Evolutionary conservation across 1,140 invertebrate genomes (phyloP).

Genomic region (Drosophila virilis): DNA sequence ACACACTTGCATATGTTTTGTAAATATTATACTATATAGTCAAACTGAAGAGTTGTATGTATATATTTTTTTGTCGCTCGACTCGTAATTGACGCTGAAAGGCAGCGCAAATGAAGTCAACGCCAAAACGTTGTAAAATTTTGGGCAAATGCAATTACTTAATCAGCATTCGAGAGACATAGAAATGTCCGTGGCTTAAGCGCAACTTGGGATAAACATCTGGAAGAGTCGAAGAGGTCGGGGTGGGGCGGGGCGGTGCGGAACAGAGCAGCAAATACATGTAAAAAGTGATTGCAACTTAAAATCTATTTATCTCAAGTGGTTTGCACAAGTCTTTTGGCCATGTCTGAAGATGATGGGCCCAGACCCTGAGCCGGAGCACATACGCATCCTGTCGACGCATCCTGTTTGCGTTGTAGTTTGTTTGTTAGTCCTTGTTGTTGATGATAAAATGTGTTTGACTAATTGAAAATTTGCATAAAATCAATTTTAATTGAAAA

Average conservation of each 20-base stretch:
- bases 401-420: conserved; percentile 46
- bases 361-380: conserved; percentile 10
- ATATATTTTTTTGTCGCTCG: conserved; percentile 42
- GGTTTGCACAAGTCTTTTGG: conserved; percentile 58
- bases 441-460: conserved; percentile 62
- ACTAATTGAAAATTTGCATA: conserved; percentile 82
- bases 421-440: conserved; percentile 27
- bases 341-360: conserved; percentile 35
- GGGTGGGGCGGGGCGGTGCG: background rate
- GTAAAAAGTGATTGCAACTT: conserved; percentile 43
- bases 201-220: conserved; percentile 18
- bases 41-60: conserved; percentile 9
- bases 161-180: conserved; percentile 68
- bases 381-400: conserved; percentile 21
- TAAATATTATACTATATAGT: conserved; percentile 14
- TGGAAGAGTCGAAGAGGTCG: background rate
- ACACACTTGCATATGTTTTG: conserved; percentile 14
- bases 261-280: conserved; percentile 9
- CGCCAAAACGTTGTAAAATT: conserved; percentile 79
- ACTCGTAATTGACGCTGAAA: conserved; percentile 75
- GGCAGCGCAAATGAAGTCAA: conserved; percentile 79
- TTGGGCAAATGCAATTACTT: conserved; percentile 77
- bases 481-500: conserved; percentile 83
- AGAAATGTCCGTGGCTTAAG: conserved; percentile 42
- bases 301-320: conserved; percentile 76